Percentiles rank a stretch among this genome's conserved stretches.
Evolutionary conservation across 2,888 invertebrate species (phyloP).

Genomic region (Uloborus plumipes): DNA sequence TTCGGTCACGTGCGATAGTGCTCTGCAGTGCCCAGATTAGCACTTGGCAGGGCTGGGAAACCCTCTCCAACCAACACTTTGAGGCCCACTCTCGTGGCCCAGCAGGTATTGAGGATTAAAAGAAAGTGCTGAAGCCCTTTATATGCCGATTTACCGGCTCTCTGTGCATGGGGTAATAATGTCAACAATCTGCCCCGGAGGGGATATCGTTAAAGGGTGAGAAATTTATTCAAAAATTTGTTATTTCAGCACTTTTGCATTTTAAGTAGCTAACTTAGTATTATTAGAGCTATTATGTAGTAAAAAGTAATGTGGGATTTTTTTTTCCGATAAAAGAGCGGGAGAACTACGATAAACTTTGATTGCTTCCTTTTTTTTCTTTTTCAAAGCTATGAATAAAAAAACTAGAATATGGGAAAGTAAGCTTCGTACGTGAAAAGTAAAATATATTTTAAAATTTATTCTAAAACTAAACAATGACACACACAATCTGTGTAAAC

Average conservation of each 20-base stretch:
- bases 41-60: background rate
- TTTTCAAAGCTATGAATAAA: no score
- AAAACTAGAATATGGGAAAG: no score
- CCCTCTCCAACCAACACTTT: constrained; percentile 48
- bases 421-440: no score
- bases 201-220: constrained; percentile 1
- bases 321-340: no score
- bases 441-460: no score
- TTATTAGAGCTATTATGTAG: no score
- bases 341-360: no score
- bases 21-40: no score
- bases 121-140: constrained; percentile 25
- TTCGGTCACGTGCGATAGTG: constrained; percentile 18
- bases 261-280: constrained; percentile 17
- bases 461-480: no score
- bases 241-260: constrained; percentile 60
- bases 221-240: constrained; percentile 28
- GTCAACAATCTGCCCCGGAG: constrained; percentile 49
- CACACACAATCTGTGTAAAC: no score
- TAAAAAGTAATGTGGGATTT: no score
- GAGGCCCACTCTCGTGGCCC: constrained; percentile 15
- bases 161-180: constrained; percentile 18
- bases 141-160: background rate
- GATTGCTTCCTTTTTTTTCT: no score
- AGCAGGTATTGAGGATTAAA: constrained; percentile 36